Percentiles rank a stretch among this genome's conserved stretches.
Evolutionary conservation across 2,113 vertebrate genomes (phyloP).

Genomic region (Abramis brama): DNA sequence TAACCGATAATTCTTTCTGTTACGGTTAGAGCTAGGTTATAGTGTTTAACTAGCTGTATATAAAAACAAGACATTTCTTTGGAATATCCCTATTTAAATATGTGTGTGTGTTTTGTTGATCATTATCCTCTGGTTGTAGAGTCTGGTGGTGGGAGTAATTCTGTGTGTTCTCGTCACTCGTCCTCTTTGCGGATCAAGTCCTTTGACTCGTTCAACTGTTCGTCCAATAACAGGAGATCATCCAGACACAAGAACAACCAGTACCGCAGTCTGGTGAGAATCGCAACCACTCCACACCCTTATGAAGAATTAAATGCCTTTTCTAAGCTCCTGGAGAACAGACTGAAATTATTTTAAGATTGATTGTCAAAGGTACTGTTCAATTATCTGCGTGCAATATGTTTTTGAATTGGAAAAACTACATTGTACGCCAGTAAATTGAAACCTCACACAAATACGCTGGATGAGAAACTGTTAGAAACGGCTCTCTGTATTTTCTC

Average conservation of each 20-base stretch:
- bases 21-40: too few relatives aligned
- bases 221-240: conserved; percentile 81
- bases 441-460: neutral
- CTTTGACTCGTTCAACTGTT: conserved; percentile 90
- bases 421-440: neutral
- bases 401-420: neutral
- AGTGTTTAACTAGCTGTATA: too few relatives aligned
- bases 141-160: conserved; percentile 82
- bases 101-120: neutral
- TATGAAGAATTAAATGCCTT: neutral
- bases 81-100: too few relatives aligned
- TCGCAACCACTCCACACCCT: neutral
- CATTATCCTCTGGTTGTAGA: conserved; percentile 67
- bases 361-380: neutral
- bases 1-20: too few relatives aligned
- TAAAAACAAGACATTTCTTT: too few relatives aligned
- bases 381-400: neutral
- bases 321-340: neutral
- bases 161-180: conserved; percentile 80
- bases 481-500: neutral
- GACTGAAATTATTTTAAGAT: neutral
- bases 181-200: conserved; percentile 91
- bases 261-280: conserved; percentile 95
- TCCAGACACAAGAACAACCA: conserved; percentile 90
- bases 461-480: neutral